Percentiles rank a stretch among this genome's conserved stretches.
Conservation (phyloP, 2,797 vertebrate genomes). For the Coluber constrictor region DNA sequence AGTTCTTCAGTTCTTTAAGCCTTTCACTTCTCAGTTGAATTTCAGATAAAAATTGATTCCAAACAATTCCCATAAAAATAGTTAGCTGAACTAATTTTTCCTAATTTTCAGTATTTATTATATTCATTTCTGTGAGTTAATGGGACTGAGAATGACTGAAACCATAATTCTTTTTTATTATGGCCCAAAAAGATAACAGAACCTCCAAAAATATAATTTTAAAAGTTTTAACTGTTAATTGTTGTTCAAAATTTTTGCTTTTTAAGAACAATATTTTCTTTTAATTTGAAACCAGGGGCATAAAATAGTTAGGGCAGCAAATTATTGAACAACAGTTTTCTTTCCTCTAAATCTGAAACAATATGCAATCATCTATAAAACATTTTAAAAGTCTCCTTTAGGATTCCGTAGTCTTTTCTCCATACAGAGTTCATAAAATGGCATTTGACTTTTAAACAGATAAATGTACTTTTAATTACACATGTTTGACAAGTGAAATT, state of each 20-base stretch:
- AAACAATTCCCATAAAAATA: slow-evolving; percentile 58
- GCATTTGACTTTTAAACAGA: not conserved
- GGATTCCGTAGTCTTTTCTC: not conserved
- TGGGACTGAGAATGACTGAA: slow-evolving; percentile 53
- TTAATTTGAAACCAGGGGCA: slow-evolving; percentile 24
- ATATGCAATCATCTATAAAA: not conserved
- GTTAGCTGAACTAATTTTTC: slow-evolving; percentile 47
- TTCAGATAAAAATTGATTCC: slow-evolving; percentile 52
- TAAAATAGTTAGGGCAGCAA: not conserved
- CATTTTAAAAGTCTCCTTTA: not conserved
- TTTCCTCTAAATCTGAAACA: not conserved
- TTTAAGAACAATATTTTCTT: not conserved
- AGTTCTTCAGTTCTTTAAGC: slow-evolving; percentile 43
- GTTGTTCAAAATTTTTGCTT: not conserved
- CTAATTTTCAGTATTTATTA: slow-evolving; percentile 55
- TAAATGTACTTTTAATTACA: not conserved
- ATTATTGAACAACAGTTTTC: not conserved
- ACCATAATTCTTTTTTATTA: slow-evolving; percentile 36
- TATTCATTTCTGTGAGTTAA: slow-evolving; percentile 58
- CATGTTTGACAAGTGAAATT: not conserved
- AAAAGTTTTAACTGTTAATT: slow-evolving; percentile 40
- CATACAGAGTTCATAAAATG: not conserved
- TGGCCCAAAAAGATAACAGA: slow-evolving; percentile 56
- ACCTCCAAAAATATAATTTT: slow-evolving; percentile 26
- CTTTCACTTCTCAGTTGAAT: slow-evolving; percentile 48